phyloP scores from a whole-genome alignment of 2,888 invertebrate genomes.

The Ephialtes manifestator region DNA sequence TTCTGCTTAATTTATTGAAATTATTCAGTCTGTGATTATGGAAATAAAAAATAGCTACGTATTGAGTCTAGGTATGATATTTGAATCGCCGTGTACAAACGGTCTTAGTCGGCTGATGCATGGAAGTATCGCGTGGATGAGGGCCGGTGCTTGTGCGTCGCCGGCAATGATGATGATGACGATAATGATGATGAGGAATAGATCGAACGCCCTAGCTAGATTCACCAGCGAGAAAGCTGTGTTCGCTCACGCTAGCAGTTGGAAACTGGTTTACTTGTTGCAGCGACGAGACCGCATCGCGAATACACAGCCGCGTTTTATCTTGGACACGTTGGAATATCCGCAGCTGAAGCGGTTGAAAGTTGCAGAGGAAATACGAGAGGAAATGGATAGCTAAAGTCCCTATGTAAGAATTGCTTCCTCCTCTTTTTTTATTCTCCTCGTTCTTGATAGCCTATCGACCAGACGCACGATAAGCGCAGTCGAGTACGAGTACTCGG shows the following conservation, averaged over 20 bases:
- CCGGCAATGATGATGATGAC: conserved; percentile 39
- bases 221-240: conserved; percentile 63
- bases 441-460: conserved; percentile 10
- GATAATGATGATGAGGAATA: conserved; percentile 63
- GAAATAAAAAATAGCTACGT: neutral
- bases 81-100: neutral
- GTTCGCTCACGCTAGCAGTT: conserved; percentile 29
- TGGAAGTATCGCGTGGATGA: conserved; percentile 33
- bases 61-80: neutral
- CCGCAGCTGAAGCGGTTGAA: conserved; percentile 31
- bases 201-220: conserved; percentile 54
- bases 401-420: neutral
- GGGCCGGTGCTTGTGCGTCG: neutral
- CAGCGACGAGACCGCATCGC: conserved; percentile 36
- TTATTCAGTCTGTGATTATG: no score
- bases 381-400: conserved; percentile 48
- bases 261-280: conserved; percentile 67
- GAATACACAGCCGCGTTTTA: conserved; percentile 20
- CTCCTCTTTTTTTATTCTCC: conserved; percentile 10
- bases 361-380: conserved; percentile 39
- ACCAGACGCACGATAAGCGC: neutral
- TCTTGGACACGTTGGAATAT: conserved; percentile 44
- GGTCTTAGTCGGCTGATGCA: neutral
- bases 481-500: conserved; percentile 1
- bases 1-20: neutral